phyloP scores from a whole-genome alignment of 2,797 vertebrate species.

The Tachyglossus aculeatus region DNA sequence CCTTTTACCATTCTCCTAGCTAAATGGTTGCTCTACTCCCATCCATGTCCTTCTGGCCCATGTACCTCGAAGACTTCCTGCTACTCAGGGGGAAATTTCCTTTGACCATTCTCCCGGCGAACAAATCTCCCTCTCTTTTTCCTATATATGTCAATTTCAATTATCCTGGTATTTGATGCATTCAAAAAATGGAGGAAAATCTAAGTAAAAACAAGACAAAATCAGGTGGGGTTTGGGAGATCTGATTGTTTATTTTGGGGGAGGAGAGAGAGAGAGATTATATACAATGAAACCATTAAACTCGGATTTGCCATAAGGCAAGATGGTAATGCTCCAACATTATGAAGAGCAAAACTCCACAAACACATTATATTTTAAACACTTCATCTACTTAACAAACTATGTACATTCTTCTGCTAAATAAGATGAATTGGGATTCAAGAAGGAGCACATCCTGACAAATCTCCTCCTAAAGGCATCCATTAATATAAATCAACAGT shows the following conservation, averaged over 20 bases:
- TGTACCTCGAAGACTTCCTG: no score
- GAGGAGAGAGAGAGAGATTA: slow-evolving; percentile 43
- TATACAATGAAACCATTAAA: slow-evolving; percentile 53
- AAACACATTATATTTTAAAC: slow-evolving; percentile 73
- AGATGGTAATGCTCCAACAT: slow-evolving; percentile 50
- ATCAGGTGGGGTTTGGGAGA: no score
- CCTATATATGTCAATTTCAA: no score
- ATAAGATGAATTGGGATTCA: slow-evolving; percentile 78
- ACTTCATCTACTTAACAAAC: slow-evolving; percentile 76
- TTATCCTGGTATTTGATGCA: no score
- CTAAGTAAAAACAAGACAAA: no score
- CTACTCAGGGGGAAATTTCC: no score
- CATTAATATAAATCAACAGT: slow-evolving; percentile 86
- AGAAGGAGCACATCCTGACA: slow-evolving; percentile 73
- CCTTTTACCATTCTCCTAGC: no score
- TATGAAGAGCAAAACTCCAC: slow-evolving; percentile 68
- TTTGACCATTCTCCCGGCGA: no score
- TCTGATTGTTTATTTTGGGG: not conserved
- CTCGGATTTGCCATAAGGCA: slow-evolving; percentile 68
- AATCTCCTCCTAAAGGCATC: slow-evolving; percentile 81
- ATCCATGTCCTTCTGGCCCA: no score
- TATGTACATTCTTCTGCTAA: slow-evolving; percentile 73
- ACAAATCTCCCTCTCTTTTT: no score
- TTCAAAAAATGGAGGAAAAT: no score
- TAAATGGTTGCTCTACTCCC: no score